Evolutionary conservation across 2,888 invertebrate genomes (phyloP), one percentile per base, ranked within the genome.

Genomic region (Drosophila merina): DNA sequence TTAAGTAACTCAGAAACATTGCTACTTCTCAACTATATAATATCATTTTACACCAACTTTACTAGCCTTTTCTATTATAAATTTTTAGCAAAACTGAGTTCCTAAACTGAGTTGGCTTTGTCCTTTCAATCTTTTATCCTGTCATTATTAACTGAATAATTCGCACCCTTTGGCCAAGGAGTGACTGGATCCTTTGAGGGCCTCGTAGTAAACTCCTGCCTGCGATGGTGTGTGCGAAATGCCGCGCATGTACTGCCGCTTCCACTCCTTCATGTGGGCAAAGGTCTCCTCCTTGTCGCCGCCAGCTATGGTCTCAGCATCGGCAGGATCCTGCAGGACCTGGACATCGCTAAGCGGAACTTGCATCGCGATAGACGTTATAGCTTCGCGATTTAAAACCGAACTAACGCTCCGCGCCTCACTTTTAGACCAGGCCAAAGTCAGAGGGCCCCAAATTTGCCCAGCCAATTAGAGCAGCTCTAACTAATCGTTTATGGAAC

Each of bases 231-330:
- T 88, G 7, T 83, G 79, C 0, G 90, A 91, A 20, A 90, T 86
- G n/a, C 90, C 91, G 1, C 91, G 76, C 78, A 90, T 86, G 26
- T 91, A 91, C 55, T 91, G 91, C 0, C 86, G 83, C 64, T 88
- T 90, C 89, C 89, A 89, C 40, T 89, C 85, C 50, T 79, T 79
- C 62, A 82, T 86, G 6, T 89, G 75, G 1, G 86, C 62, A 25
- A 85, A 82, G 4, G 86, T 79, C 56, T 89, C 88, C 0, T 89
- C 89, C 47, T 81, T 86, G 2, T 80, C 79, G 8, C 58, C 74
- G 9, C 64, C 75, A 4, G 55, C 54, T 2, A 45, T n/a, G 3
- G 80, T 86, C 28, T 89, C 89, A 3, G 36, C 68, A 25, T 90
- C 90, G 14, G 58, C 79, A 6, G 52, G 66, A 28, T 90, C 90